Evolutionary conservation across 2,113 vertebrate species (phyloP).

Genomic region (Brachyhypopomus occidentalis): DNA sequence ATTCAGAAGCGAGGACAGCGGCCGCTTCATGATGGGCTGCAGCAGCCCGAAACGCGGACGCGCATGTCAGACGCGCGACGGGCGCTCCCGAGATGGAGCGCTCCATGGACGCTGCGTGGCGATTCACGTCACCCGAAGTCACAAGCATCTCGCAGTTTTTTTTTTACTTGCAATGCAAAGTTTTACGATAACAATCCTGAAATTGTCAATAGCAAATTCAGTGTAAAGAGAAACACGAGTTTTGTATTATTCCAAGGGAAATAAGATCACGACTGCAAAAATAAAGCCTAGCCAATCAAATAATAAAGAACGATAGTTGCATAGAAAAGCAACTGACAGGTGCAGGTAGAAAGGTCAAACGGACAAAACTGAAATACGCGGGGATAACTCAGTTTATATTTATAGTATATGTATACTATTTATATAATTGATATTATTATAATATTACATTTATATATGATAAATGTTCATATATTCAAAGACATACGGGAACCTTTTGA

Average conservation of each 20-base stretch:
- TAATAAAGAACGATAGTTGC: not conserved
- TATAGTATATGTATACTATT: too few relatives aligned
- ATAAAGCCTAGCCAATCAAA: slow-evolving; percentile 39
- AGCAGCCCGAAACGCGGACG: not conserved
- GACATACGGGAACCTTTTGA: too few relatives aligned
- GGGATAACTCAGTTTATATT: too few relatives aligned
- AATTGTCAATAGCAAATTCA: not conserved
- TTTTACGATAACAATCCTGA: not conserved
- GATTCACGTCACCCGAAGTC: not conserved
- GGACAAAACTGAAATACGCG: not conserved
- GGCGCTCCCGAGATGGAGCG: not conserved
- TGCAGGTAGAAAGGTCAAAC: not conserved
- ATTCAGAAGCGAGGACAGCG: not conserved
- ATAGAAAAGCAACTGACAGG: not conserved
- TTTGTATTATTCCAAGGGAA: slow-evolving; percentile 39
- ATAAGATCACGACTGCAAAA: slow-evolving; percentile 44
- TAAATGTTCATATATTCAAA: too few relatives aligned
- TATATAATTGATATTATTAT: too few relatives aligned
- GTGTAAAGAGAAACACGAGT: not conserved
- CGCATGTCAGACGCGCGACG: slow-evolving; percentile 27
- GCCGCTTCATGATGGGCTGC: not conserved
- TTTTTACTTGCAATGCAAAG: too few relatives aligned
- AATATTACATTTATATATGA: too few relatives aligned
- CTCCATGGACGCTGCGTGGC: not conserved
- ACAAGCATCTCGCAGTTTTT: not conserved